Base-by-base conservation (phyloP, 1,140 invertebrate species). In the Scaptodrosophila lebanonensis region DNA sequence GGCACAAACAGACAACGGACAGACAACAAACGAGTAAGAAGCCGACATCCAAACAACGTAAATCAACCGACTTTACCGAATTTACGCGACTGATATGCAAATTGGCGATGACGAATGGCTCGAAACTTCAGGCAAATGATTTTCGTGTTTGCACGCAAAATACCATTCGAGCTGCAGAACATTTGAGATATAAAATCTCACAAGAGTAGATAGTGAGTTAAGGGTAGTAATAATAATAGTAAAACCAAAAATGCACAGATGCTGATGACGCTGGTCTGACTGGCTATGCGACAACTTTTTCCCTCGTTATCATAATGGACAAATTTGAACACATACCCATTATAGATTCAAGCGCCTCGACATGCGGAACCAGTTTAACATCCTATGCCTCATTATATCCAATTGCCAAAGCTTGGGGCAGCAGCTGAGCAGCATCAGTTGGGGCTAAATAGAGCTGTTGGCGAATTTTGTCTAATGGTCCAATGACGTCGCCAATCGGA, bases 71-170 rank as follows among this genome's bases (percentile, higher is more conserved):
- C 49, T 60, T 35, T 44, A 29, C 52, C 27, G 50, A 56, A 49
- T 56, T 11, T 30, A 13, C 15, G 17, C 35, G 9, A 27, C 2
- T 30, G 45, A 38, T 54, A 73, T 66, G 73, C 73, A 61, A 79
- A 79, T 68, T 59, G 43, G 16, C 30, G 69, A 82, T 79, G 73
- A 79, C 73, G 75, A 82, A 79, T 65, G 35, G 22, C 15, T 20
- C 7, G 66, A 69, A 48, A 50, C 38, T 68, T 32, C 20, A 27
- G 17, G 33, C 6, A 22, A 25, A 49, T 7, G 33, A 33, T 66
- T 66, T 56, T 48, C 11, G 16, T 59, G 38, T 68, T 68, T 59
- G 44, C 33, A 51, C 56, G 29, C 44, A 45, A 70, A 50, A 35
- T 60, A 44, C 53, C 66, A 54, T 16, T 18, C 18, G 11, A 20